Conservation (phyloP, 1,140 invertebrate genomes). For the Papilio glaucus region DNA sequence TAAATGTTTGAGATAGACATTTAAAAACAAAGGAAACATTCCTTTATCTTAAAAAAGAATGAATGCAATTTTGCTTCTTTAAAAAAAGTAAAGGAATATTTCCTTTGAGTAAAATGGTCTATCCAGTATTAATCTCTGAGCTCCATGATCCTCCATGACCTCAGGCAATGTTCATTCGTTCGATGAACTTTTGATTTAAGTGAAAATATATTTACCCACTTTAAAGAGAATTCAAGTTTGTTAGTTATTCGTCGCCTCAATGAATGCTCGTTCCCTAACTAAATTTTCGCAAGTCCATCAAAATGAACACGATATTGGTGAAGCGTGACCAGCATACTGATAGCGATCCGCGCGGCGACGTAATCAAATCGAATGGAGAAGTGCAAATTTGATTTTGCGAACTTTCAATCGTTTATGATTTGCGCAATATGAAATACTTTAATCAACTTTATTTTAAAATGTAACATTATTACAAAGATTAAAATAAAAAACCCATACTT, state of each 20-base stretch:
- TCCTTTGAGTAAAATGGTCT: no score
- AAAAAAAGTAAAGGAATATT: no score
- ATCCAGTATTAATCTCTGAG: no score
- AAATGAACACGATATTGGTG: conserved; percentile 24
- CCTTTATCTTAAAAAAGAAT: no score
- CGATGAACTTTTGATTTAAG: background rate
- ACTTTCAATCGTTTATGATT: conserved; percentile 21
- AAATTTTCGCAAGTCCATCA: conserved; percentile 22
- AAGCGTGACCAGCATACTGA: conserved; percentile 33
- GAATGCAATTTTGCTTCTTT: no score
- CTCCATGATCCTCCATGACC: no score
- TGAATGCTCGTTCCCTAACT: conserved; percentile 18
- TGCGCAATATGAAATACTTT: background rate
- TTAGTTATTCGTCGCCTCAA: conserved; percentile 6
- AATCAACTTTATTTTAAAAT: no score
- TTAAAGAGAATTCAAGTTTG: conserved; percentile 7
- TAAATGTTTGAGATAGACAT: no score
- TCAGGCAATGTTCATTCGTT: no score
- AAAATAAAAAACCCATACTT: no score
- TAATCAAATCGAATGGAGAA: conserved; percentile 16
- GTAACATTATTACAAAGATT: no score
- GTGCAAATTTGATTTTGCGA: conserved; percentile 15
- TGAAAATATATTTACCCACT: background rate
- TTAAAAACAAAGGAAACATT: no score
- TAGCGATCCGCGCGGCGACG: conserved; percentile 27